Conservation (phyloP, 1,140 invertebrate species). For the Whitmania pigra region DNA sequence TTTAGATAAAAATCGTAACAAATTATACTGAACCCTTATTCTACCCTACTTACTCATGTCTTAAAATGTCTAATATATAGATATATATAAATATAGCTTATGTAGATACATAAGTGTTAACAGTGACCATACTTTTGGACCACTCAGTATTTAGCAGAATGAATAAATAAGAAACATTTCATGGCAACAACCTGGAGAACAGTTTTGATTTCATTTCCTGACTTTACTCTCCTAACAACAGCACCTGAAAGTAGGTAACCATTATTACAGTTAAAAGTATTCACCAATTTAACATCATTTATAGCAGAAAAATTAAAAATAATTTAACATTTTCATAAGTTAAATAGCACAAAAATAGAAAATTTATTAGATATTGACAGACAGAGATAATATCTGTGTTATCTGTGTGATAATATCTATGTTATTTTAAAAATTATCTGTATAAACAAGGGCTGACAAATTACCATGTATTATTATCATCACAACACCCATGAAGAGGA, state of each 20-base stretch:
- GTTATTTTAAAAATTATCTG: too few species aligned
- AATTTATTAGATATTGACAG: neutral
- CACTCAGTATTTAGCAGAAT: too few species aligned
- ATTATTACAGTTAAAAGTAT: neutral
- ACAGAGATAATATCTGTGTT: neutral
- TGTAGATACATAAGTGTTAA: too few species aligned
- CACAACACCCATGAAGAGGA: slow-evolving; percentile 75
- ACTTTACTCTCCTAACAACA: slow-evolving; percentile 8
- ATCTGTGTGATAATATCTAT: neutral
- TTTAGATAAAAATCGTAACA: too few species aligned
- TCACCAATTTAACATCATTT: neutral
- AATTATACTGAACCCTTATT: too few species aligned
- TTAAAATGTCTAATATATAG: too few species aligned
- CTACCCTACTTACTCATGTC: too few species aligned
- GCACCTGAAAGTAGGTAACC: neutral
- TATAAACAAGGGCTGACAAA: neutral
- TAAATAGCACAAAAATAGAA: neutral
- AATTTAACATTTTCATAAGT: neutral
- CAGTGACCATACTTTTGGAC: too few species aligned
- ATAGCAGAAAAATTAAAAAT: too few species aligned
- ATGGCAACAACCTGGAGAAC: neutral
- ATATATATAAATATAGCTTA: too few species aligned
- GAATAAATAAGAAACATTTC: too few species aligned
- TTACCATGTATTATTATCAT: slow-evolving; percentile 83
- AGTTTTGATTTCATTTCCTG: neutral